Evolutionary conservation across 2,888 invertebrate genomes (phyloP).

Genomic region (Hypercompe scribonia): DNA sequence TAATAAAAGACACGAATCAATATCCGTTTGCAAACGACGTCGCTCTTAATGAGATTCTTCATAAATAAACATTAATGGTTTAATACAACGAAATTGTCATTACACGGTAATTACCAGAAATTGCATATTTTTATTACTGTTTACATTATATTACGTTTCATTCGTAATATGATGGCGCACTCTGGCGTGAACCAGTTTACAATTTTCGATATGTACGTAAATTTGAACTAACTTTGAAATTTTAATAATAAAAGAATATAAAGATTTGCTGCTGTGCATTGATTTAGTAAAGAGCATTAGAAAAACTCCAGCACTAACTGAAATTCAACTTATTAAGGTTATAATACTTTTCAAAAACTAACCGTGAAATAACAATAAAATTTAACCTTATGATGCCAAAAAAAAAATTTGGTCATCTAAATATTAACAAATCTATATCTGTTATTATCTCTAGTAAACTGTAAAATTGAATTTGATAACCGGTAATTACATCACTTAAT

Average conservation of each 20-base stretch:
- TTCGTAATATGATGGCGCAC: too few relatives aligned
- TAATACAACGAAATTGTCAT: neutral
- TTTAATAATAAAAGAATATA: neutral
- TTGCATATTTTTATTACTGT: too few relatives aligned
- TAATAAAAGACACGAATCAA: neutral
- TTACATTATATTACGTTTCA: too few relatives aligned
- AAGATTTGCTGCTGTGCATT: neutral
- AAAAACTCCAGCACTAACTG: too few relatives aligned
- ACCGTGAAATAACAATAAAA: neutral
- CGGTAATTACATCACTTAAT: neutral
- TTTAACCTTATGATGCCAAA: too few relatives aligned
- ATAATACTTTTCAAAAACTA: neutral
- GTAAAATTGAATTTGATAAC: neutral
- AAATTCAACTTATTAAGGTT: neutral
- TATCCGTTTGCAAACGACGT: neutral
- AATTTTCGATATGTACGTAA: too few relatives aligned
- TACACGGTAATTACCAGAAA: neutral
- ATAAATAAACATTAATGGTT: neutral
- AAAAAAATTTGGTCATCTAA: neutral
- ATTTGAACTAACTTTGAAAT: neutral
- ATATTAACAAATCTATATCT: slow-evolving; percentile 8
- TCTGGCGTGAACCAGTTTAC: too few relatives aligned
- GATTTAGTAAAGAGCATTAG: too few relatives aligned
- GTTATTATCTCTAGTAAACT: neutral
- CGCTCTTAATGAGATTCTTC: neutral